phyloP scores from a whole-genome alignment of 2,113 vertebrate genomes.

The Silurus glanis region DNA sequence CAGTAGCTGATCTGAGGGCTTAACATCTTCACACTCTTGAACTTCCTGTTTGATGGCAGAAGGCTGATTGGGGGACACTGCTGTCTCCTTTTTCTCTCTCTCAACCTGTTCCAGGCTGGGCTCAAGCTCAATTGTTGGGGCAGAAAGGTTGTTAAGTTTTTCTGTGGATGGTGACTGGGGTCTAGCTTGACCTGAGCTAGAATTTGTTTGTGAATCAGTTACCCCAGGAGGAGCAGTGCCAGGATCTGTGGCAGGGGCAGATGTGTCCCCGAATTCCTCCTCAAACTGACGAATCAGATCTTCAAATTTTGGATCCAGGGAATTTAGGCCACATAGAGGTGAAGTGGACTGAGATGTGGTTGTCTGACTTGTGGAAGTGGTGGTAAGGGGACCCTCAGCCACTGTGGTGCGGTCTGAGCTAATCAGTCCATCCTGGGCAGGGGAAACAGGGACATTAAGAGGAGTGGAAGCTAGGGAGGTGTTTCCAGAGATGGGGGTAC shows the following conservation, averaged over 20 bases:
- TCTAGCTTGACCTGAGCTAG: conserved; percentile 64
- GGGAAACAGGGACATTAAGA: conserved; percentile 41
- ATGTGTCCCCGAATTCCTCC: conserved; percentile 87
- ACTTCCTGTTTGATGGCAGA: conserved; percentile 42
- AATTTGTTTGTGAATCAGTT: conserved; percentile 54
- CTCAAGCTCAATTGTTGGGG: conserved; percentile 51
- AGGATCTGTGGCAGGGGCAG: conserved; percentile 38
- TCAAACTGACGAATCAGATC: conserved; percentile 94
- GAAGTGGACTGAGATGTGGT: conserved; percentile 59
- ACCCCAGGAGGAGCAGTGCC: conserved; percentile 47
- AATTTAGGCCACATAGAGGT: conserved; percentile 65
- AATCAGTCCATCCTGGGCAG: conserved; percentile 41
- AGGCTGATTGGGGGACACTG: conserved; percentile 45
- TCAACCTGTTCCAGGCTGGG: conserved; percentile 49
- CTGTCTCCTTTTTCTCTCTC: conserved; percentile 49
- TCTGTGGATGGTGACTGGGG: conserved; percentile 51
- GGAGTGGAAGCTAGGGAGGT: conserved; percentile 48
- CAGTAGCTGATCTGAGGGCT: conserved; percentile 34
- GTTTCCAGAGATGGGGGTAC: conserved; percentile 61
- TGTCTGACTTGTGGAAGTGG: conserved; percentile 64
- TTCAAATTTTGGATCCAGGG: conserved; percentile 89
- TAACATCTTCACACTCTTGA: conserved; percentile 44
- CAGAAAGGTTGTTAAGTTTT: conserved; percentile 51
- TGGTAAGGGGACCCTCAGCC: conserved; percentile 51
- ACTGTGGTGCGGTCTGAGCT: conserved; percentile 50